A percentile compares a stretch with the other conserved stretches of the same genome.
These are phyloP conservation scores for Hylaeus volcanicus DNA, from an alignment of 1,140 invertebrate genomes.

Conservation along the genomic window DNA sequence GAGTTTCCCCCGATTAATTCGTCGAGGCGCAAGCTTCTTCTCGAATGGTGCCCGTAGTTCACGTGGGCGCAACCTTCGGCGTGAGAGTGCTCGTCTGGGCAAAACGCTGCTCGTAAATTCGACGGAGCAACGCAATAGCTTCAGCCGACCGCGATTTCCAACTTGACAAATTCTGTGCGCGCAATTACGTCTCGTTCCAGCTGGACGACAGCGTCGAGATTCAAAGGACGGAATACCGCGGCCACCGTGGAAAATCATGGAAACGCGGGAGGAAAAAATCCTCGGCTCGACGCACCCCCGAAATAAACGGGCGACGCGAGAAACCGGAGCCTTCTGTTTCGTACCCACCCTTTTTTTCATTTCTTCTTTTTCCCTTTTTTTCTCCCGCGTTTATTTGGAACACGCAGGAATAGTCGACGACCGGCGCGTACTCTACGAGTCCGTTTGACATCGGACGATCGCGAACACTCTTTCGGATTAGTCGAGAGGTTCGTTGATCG, in stretches of 20 bases:
- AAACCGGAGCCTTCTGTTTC: not conserved
- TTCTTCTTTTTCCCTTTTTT: not conserved
- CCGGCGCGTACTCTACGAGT: no score
- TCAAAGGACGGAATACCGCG: constrained; percentile 26
- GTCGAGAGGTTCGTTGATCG: no score
- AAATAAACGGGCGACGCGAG: constrained; percentile 20
- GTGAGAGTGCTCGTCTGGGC: not conserved
- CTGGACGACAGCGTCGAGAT: not conserved
- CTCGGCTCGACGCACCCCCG: not conserved
- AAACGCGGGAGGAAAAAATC: constrained; percentile 3
- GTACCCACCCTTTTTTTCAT: not conserved
- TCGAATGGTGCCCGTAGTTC: not conserved
- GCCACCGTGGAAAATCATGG: constrained; percentile 5
- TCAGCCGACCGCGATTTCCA: not conserved
- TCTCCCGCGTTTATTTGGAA: not conserved
- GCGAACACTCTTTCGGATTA: no score
- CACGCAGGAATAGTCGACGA: no score
- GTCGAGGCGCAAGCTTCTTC: constrained; percentile 1
- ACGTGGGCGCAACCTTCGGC: not conserved
- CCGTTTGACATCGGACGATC: no score
- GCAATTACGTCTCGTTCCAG: constrained; percentile 23
- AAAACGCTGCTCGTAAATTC: constrained; percentile 7
- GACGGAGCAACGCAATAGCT: not conserved
- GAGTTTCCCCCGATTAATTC: constrained; percentile 24
- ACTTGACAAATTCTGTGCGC: constrained; percentile 28